These are phyloP conservation scores for Holotrichia oblita DNA, from an alignment of 1,140 invertebrate genomes.

Conservation along the genomic window DNA sequence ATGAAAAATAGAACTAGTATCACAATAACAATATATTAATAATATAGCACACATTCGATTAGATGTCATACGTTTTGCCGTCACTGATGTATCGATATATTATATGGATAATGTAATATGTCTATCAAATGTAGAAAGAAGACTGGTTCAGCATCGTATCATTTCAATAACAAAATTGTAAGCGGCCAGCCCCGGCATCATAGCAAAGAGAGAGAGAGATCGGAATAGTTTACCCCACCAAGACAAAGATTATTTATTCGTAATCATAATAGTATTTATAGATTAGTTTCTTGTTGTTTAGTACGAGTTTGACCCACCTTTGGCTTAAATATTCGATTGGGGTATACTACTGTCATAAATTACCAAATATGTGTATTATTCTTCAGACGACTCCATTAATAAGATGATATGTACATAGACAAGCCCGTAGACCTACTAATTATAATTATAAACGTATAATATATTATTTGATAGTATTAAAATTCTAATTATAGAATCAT, in stretches of 20 bases:
- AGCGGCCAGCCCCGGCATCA: background rate
- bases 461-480: too few species aligned
- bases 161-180: conserved; percentile 31
- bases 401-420: too few species aligned
- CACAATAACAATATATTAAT: conserved; percentile 25
- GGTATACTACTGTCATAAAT: background rate
- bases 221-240: conserved; percentile 31
- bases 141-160: background rate
- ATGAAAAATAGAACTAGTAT: conserved; percentile 14
- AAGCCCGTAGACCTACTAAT: too few species aligned
- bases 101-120: background rate
- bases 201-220: background rate
- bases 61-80: background rate
- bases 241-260: conserved; percentile 26
- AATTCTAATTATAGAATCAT: too few species aligned
- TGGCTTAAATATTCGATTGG: conserved; percentile 28
- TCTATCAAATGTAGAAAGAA: conserved; percentile 22
- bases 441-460: too few species aligned
- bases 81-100: background rate
- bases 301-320: conserved; percentile 32
- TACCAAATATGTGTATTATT: conserved; percentile 35
- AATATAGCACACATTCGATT: conserved; percentile 29
- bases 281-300: conserved; percentile 30
- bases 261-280: conserved; percentile 7
- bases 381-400: too few species aligned